Percentiles rank a stretch among this genome's conserved stretches.
phyloP scores from a whole-genome alignment of 2,888 invertebrate species.

The Sisyra nigra region DNA sequence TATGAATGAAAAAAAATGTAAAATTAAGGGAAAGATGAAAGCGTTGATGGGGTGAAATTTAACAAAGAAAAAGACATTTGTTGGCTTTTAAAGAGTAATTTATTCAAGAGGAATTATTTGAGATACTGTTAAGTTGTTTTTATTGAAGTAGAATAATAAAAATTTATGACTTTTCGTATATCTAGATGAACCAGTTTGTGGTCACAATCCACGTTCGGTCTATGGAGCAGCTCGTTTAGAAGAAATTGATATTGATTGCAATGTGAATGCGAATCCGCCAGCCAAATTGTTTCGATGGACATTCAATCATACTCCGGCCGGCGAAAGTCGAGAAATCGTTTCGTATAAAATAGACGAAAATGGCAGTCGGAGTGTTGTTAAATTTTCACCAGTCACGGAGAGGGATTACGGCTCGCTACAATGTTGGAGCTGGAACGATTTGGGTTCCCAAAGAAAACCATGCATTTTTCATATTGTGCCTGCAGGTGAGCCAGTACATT shows the following conservation, averaged over 20 bases:
- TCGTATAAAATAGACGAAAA: conserved; percentile 23
- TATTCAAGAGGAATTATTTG: too few species aligned
- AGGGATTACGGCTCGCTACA: conserved; percentile 62
- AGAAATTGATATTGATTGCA: conserved; percentile 41
- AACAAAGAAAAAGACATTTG: too few species aligned
- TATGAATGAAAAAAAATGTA: too few species aligned
- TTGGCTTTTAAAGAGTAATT: too few species aligned
- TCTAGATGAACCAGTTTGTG: conserved; percentile 49
- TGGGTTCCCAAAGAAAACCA: conserved; percentile 45
- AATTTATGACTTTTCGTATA: conserved; percentile 8
- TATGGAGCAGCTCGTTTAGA: conserved; percentile 51
- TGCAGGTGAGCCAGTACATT: conserved; percentile 27
- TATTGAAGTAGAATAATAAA: too few species aligned
- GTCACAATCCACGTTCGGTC: conserved; percentile 38
- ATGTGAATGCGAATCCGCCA: conserved; percentile 56
- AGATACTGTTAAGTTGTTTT: too few species aligned
- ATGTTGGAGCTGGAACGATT: conserved; percentile 54
- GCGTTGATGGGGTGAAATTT: too few species aligned
- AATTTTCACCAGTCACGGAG: conserved; percentile 38
- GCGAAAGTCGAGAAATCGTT: conserved; percentile 25
- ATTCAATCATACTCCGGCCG: conserved; percentile 47
- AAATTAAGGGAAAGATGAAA: too few species aligned
- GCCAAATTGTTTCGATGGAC: conserved; percentile 44
- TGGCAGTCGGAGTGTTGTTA: conserved; percentile 25
- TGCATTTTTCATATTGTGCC: conserved; percentile 51